phyloP scores from a whole-genome alignment of 2,113 vertebrate genomes.

The Solea solea region DNA sequence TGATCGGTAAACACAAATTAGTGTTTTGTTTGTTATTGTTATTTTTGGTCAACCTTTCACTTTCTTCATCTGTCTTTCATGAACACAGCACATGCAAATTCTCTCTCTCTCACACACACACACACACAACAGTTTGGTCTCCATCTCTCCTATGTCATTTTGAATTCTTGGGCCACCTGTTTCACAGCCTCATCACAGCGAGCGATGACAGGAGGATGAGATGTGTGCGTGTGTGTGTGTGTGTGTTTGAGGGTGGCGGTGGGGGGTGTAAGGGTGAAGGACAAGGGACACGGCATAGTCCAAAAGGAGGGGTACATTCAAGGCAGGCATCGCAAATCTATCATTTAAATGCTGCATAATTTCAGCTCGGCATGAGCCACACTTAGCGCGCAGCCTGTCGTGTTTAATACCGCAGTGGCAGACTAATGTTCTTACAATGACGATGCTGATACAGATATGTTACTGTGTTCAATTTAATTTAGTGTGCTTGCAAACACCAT shows the following conservation, averaged over 20 bases:
- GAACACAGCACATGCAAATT: slow-evolving; percentile 16
- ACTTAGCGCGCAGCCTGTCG: no score
- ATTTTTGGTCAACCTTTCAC: slow-evolving; percentile 21
- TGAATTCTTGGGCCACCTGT: slow-evolving; percentile 75
- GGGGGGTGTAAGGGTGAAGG: slow-evolving; percentile 53
- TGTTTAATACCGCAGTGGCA: background rate
- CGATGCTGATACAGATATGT: background rate
- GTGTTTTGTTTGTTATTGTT: slow-evolving; percentile 31
- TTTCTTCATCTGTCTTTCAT: slow-evolving; percentile 35
- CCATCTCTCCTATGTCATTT: slow-evolving; percentile 63
- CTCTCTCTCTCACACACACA: slow-evolving; percentile 4
- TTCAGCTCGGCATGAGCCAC: no score
- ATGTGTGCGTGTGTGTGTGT: background rate
- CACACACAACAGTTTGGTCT: slow-evolving; percentile 46
- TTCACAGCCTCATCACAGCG: slow-evolving; percentile 63
- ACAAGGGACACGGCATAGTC: slow-evolving; percentile 49
- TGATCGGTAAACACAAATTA: slow-evolving; percentile 23
- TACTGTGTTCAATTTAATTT: no score
- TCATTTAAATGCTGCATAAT: slow-evolving; percentile 14
- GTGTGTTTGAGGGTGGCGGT: slow-evolving; percentile 7
- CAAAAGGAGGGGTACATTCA: slow-evolving; percentile 36
- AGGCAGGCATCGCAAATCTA: slow-evolving; percentile 23
- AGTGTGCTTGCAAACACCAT: no score
- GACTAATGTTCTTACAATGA: background rate
- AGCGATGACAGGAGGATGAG: slow-evolving; percentile 77